Percentiles rank a stretch among this genome's conserved stretches.
Conservation (phyloP, 2,113 vertebrate genomes). For the Chamaetylas fuelleborni region DNA sequence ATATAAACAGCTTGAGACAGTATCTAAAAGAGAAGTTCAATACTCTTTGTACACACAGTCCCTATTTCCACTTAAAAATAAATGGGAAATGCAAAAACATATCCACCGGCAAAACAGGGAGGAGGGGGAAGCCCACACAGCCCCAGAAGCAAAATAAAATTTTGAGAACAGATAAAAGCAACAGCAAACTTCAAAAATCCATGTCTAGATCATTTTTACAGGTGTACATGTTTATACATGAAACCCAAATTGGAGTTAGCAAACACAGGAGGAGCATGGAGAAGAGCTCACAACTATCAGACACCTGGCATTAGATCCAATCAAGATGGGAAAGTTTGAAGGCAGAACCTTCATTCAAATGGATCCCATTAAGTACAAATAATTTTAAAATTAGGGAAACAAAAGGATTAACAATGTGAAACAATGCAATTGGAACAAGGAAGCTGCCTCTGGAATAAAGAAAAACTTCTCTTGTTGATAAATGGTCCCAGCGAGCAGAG, state of each 20-base stretch:
- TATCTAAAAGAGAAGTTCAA: background rate
- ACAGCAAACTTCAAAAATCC: background rate
- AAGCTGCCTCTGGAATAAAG: background rate
- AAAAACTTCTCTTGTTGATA: background rate
- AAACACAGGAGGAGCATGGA: accelerated
- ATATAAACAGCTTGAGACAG: background rate
- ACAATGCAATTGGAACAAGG: background rate
- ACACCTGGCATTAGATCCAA: background rate
- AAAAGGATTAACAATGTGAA: background rate
- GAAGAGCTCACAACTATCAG: background rate
- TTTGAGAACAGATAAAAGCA: background rate
- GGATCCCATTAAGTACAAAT: background rate
- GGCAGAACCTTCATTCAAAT: background rate
- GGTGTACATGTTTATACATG: background rate
- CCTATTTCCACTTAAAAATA: background rate
- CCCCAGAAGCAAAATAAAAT: background rate
- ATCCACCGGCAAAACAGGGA: background rate
- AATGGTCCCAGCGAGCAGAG: background rate
- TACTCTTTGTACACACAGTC: background rate
- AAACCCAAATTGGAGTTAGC: background rate
- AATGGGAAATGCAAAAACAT: background rate
- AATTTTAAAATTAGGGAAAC: background rate
- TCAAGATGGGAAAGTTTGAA: background rate
- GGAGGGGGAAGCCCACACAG: background rate
- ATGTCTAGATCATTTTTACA: background rate